phyloP scores from a whole-genome alignment of 2,113 vertebrate genomes.

The Chaenogobius annularis region DNA sequence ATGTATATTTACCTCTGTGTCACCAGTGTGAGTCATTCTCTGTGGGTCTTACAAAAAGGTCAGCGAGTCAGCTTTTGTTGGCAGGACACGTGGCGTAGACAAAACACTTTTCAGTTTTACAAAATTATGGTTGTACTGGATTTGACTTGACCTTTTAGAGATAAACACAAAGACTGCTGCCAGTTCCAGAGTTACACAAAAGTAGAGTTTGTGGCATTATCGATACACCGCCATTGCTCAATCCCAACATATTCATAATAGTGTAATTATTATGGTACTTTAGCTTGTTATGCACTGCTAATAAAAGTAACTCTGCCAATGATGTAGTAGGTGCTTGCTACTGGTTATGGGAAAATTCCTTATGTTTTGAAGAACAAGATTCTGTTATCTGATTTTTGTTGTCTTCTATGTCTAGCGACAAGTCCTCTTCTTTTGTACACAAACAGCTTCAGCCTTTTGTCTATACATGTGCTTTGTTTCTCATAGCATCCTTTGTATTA shows the following conservation, averaged over 20 bases:
- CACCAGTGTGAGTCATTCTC: background rate
- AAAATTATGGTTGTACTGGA: background rate
- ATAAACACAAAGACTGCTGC: background rate
- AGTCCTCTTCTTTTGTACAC: slow-evolving; percentile 2
- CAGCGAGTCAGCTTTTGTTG: slow-evolving; percentile 5
- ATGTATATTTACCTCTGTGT: background rate
- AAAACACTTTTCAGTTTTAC: background rate
- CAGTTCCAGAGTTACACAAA: background rate
- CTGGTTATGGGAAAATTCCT: no score
- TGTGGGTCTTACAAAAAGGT: background rate
- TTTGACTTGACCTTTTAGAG: background rate
- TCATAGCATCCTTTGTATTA: background rate
- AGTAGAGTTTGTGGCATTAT: background rate
- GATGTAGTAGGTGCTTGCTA: no score
- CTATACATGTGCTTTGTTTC: slow-evolving; percentile 1
- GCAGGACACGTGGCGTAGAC: background rate
- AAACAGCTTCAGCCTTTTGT: background rate
- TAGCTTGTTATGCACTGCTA: background rate
- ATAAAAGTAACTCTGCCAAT: no score
- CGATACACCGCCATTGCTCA: no score
- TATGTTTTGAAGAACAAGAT: background rate
- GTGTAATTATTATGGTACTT: background rate
- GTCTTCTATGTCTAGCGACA: background rate
- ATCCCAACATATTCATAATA: background rate
- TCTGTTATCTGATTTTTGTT: background rate